These are phyloP conservation scores for Sclerurus mexicanus DNA, from an alignment of 2,113 vertebrate species.

Conservation along the genomic window DNA sequence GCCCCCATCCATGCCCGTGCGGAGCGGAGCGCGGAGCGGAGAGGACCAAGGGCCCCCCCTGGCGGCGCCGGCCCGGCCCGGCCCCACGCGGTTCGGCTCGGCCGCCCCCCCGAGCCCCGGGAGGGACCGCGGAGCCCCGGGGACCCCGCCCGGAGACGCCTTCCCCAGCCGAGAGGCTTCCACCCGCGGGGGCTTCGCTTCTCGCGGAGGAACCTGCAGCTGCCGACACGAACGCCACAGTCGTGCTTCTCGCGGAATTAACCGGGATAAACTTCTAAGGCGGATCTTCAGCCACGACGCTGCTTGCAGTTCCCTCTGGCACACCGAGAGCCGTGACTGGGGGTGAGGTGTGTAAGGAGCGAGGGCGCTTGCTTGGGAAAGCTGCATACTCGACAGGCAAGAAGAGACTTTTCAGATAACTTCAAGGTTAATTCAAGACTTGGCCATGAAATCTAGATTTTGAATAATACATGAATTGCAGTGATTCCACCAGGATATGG, in stretches of 20 bases:
- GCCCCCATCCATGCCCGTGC: no score
- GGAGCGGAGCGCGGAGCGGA: neutral
- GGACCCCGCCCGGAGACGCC: neutral
- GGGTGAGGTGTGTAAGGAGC: neutral
- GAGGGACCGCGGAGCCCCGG: neutral
- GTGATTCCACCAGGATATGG: neutral
- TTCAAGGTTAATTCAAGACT: neutral
- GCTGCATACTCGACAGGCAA: neutral
- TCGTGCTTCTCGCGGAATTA: neutral
- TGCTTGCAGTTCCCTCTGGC: neutral
- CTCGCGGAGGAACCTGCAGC: rapidly evolving
- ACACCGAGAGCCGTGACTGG: rapidly evolving
- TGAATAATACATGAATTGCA: neutral
- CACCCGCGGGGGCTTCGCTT: no score
- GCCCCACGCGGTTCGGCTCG: neutral
- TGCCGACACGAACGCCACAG: rapidly evolving
- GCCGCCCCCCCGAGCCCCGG: neutral
- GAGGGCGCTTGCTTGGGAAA: neutral
- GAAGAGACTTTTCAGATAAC: neutral
- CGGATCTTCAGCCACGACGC: neutral
- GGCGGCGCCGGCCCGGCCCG: neutral
- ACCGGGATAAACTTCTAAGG: neutral
- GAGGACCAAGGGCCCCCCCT: conserved; percentile 55
- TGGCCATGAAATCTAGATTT: neutral
- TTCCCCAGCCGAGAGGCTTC: neutral